Percentiles rank a stretch among this genome's conserved stretches.
phyloP scores from a whole-genome alignment of 1,140 invertebrate genomes.

The Panonychus citri region DNA sequence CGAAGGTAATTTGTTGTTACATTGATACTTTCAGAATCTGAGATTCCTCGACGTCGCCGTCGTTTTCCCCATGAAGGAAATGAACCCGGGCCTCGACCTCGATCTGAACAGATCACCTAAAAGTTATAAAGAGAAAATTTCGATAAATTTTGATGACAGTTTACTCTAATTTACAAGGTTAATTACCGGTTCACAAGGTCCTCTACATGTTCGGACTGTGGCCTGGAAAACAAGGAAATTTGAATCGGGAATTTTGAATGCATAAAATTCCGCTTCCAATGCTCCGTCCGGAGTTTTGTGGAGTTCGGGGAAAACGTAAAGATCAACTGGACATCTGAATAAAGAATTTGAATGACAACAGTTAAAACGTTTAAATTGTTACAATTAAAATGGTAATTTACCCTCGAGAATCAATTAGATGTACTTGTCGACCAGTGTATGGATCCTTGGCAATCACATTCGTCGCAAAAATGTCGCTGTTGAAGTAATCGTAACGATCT shows the following conservation, averaged over 20 bases:
- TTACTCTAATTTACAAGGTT: too few relatives aligned
- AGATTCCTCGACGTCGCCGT: constrained; percentile 2
- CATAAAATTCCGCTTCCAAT: constrained; percentile 68
- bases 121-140: too few relatives aligned
- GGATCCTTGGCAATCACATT: constrained; percentile 80
- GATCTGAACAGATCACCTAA: constrained; percentile 14
- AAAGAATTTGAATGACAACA: background rate
- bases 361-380: background rate
- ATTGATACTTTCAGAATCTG: background rate
- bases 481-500: constrained; percentile 17
- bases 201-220: constrained; percentile 59
- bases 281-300: constrained; percentile 59
- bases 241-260: constrained; percentile 81
- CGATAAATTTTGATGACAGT: too few relatives aligned
- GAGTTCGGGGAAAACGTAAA: constrained; percentile 69
- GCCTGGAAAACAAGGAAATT: constrained; percentile 82
- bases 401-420: constrained; percentile 68
- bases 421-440: constrained; percentile 64
- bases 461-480: constrained; percentile 60
- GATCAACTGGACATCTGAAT: constrained; percentile 59
- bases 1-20: background rate
- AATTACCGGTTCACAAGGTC: constrained; percentile 56
- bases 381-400: constrained; percentile 20
- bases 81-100: constrained; percentile 10
- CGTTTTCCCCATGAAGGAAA: constrained; percentile 17